Percentiles rank a stretch among this genome's conserved stretches.
phyloP scores from a whole-genome alignment of 2,888 invertebrate genomes.

The Acanthococcus lagerstroemiae region DNA sequence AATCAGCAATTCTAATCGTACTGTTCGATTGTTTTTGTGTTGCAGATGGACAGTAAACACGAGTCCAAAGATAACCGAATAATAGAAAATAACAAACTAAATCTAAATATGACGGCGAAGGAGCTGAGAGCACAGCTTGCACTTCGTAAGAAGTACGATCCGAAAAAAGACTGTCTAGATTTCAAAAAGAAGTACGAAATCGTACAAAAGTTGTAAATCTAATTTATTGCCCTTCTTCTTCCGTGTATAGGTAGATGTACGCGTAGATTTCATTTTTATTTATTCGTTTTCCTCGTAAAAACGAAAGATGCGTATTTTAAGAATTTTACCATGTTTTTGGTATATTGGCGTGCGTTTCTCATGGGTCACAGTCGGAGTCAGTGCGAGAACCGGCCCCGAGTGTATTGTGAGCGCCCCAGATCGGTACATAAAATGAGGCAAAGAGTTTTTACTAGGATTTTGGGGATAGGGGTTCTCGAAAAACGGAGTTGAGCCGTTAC shows the following conservation, averaged over 20 bases:
- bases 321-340: too few relatives aligned
- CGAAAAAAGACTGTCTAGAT: constrained; percentile 81
- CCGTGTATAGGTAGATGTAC: neutral
- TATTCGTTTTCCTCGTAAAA: too few relatives aligned
- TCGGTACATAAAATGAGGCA: too few relatives aligned
- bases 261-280: too few relatives aligned
- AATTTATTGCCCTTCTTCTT: neutral
- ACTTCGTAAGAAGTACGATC: constrained; percentile 77
- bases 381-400: too few relatives aligned
- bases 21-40: neutral
- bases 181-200: constrained; percentile 88
- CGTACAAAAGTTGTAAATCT: constrained; percentile 71
- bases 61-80: constrained; percentile 8
- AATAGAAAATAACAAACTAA: constrained; percentile 43
- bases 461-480: too few relatives aligned
- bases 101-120: constrained; percentile 84
- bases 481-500: too few relatives aligned
- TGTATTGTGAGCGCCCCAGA: too few relatives aligned
- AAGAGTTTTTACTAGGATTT: too few relatives aligned
- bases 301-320: too few relatives aligned
- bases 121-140: constrained; percentile 79
- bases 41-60: constrained; percentile 18
- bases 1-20: neutral
- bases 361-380: too few relatives aligned
- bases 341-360: too few relatives aligned